Evolutionary conservation across 2,888 invertebrate species (phyloP), one percentile per base, ranked within the genome.

Genomic region (Erebia palarica): DNA sequence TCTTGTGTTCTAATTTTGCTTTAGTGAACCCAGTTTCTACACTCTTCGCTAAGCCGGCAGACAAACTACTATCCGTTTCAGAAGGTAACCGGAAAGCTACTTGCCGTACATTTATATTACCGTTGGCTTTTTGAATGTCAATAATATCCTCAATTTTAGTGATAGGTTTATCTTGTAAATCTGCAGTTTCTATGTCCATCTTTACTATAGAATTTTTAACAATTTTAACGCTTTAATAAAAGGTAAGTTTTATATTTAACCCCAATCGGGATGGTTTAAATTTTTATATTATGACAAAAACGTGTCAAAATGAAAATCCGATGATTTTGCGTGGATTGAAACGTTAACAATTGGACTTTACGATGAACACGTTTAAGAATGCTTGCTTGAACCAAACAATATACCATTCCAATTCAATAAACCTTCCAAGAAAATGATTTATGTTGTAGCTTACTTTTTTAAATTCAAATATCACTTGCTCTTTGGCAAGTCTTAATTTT

Each of bases 131-230:
- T 81, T 92, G 91, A 49, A 91, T 85, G 68, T 92, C 90, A 78
- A 92, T 89, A 13, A 93, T 87, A 75, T 92, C 92, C 80, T 92
- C 91, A 71, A 92, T 92, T 88, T 92, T 85, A 75, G 86, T 85
- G 72, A 91, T 85, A 69, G 81, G 83, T 70, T 83, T 82, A 75
- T 86, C 81, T 63, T 80, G 76, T 51, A 81, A 68, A 71, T 80
- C 75, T 66, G 76, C 71, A 8, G 18, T 63, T 70, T 80, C 81
- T 44, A 78, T 71, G 75, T 88, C 84, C 90, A 90, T 90, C 68
- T 68, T 76, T 85, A 82, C 77, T 77, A 75, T 67, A 73, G 67
- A 75, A 75, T 71, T 77, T 72, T 60, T 63, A 55, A 49, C 55
- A 11, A 69, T 58, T 60, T 71, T 9, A 68, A 63, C 55, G 36